A percentile compares a stretch with the other conserved stretches of the same genome.
Evolutionary conservation across 1,140 invertebrate genomes (phyloP).

Genomic region (Homarus americanus): DNA sequence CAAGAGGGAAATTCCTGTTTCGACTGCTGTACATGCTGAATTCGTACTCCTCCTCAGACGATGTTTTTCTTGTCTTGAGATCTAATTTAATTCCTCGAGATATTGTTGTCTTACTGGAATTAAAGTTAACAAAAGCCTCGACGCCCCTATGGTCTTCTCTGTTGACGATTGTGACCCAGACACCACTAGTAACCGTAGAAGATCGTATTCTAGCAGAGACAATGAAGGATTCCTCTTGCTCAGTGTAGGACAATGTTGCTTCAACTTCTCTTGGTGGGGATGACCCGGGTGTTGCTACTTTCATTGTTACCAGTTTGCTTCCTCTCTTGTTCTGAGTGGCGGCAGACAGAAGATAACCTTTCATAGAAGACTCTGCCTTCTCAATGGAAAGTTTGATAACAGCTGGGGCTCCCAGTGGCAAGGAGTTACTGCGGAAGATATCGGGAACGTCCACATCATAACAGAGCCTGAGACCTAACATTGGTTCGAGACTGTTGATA

Average conservation of each 20-base stretch:
- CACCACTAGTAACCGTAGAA: neutral
- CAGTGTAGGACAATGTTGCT: neutral
- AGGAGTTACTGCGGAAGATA: conserved; percentile 19
- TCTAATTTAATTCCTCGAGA: neutral
- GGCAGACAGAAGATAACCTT: conserved; percentile 20
- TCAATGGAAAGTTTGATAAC: conserved; percentile 8
- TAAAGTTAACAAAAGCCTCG: neutral
- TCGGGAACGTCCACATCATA: conserved; percentile 48
- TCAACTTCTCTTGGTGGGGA: conserved; percentile 6
- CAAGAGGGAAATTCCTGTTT: neutral
- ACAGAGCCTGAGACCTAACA: conserved; percentile 47
- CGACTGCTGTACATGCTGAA: neutral
- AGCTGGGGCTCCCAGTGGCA: conserved; percentile 21
- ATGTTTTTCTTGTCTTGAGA: neutral
- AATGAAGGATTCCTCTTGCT: neutral
- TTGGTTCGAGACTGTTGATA: neutral
- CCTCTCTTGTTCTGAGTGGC: neutral
- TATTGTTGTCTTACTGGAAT: neutral
- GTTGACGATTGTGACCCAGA: conserved; percentile 9
- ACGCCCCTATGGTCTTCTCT: neutral
- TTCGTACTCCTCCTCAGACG: neutral
- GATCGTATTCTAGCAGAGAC: conserved; percentile 1
- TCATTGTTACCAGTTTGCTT: neutral
- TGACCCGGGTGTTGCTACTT: conserved; percentile 25
- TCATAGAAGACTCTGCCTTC: conserved; percentile 39